Conservation (phyloP, 1,140 invertebrate genomes). For the Pogonus chalceus region DNA sequence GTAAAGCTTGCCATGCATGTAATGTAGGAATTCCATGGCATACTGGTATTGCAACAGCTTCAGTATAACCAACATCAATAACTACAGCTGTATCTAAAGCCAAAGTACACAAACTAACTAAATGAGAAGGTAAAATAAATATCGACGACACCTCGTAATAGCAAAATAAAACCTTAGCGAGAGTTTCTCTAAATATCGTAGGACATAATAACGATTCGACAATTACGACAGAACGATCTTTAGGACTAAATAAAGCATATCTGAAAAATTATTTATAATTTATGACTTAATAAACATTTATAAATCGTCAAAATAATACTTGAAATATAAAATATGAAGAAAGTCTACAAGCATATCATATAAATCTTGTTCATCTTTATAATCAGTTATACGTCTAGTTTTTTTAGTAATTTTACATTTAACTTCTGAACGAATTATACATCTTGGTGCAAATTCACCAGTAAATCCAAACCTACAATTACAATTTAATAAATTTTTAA, state of each 20-base stretch:
- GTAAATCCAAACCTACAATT: conserved; percentile 77
- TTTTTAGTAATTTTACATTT: conserved; percentile 53
- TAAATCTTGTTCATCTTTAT: conserved; percentile 60
- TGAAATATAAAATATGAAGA: conserved; percentile 79
- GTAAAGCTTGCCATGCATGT: conserved; percentile 66
- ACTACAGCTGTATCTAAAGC: conserved; percentile 70
- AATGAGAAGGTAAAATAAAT: conserved; percentile 52
- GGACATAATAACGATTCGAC: conserved; percentile 82
- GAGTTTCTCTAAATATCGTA: conserved; percentile 67
- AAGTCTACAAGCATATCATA: conserved; percentile 82
- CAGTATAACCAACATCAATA: conserved; percentile 77
- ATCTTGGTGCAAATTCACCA: conserved; percentile 74
- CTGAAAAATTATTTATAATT: conserved; percentile 38
- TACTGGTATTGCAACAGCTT: conserved; percentile 72
- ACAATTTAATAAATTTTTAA: conserved; percentile 13
- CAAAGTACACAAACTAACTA: conserved; percentile 67
- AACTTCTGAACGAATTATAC: conserved; percentile 73
- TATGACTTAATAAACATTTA: conserved; percentile 6
- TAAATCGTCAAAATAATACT: conserved; percentile 41
- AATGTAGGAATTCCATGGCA: conserved; percentile 76
- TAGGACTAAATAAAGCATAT: conserved; percentile 81
- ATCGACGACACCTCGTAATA: conserved; percentile 75
- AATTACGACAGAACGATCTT: conserved; percentile 81
- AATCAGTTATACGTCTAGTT: conserved; percentile 59
- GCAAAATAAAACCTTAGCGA: conserved; percentile 83